These are phyloP conservation scores for Tubulanus polymorphus DNA, from an alignment of 2,888 invertebrate species.

Conservation along the genomic window DNA sequence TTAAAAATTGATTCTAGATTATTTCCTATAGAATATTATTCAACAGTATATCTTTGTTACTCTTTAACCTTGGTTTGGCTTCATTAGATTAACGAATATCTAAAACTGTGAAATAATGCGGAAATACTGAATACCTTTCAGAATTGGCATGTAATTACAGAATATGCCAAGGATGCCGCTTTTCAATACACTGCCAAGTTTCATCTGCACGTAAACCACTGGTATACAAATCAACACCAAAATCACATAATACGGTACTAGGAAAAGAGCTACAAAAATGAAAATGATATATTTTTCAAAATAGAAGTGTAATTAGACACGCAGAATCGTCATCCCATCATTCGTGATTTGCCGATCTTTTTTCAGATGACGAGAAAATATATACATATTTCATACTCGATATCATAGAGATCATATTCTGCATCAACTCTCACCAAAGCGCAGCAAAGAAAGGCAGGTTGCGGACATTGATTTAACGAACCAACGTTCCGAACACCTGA, in stretches of 20 bases:
- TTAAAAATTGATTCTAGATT: no score
- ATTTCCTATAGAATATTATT: neutral
- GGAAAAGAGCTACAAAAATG: conserved; percentile 35
- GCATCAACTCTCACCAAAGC: no score
- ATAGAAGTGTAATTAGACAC: no score
- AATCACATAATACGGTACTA: conserved; percentile 40
- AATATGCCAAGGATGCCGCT: conserved; percentile 37
- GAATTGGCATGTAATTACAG: conserved; percentile 35
- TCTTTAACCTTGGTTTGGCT: neutral
- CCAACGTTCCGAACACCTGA: no score
- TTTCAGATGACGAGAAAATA: no score
- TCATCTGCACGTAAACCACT: conserved; percentile 42
- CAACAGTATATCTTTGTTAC: neutral
- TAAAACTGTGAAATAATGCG: neutral
- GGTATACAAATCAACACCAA: conserved; percentile 40
- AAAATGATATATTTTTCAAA: no score
- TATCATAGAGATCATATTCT: no score
- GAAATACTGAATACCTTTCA: conserved; percentile 35
- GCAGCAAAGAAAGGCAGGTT: no score
- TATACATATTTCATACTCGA: no score
- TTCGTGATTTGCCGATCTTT: no score
- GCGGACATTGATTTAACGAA: no score
- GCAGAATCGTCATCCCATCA: no score
- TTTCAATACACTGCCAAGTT: conserved; percentile 38
- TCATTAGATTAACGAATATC: neutral